Conservation (phyloP, 2,113 vertebrate species). For the Syngnathus scovelli region DNA sequence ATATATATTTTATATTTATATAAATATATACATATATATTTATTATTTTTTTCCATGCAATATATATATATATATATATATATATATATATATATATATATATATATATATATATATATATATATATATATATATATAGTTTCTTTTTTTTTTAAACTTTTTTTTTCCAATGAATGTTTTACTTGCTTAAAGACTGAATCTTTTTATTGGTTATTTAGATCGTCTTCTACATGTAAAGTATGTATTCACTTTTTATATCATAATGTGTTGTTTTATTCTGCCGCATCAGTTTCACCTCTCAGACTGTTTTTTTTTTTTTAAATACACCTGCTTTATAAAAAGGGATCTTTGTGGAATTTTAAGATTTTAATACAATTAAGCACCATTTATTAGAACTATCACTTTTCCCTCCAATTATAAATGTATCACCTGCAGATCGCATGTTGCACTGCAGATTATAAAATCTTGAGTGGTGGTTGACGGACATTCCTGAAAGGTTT, state of each 20-base stretch:
- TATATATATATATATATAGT: too few species aligned
- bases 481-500: background rate
- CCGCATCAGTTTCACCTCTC: slow-evolving; percentile 42
- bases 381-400: background rate
- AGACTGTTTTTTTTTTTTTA: slow-evolving; percentile 40
- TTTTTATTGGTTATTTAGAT: slow-evolving; percentile 60
- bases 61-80: too few species aligned
- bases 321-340: slow-evolving; percentile 48
- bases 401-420: too few species aligned
- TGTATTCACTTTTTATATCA: slow-evolving; percentile 70
- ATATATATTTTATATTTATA: too few species aligned
- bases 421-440: background rate
- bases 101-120: too few species aligned
- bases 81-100: too few species aligned
- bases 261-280: slow-evolving; percentile 53
- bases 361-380: background rate
- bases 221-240: slow-evolving; percentile 75
- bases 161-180: slow-evolving; percentile 39
- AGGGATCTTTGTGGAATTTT: slow-evolving; percentile 1
- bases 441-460: too few species aligned
- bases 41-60: too few species aligned
- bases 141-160: background rate
- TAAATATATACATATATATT: too few species aligned
- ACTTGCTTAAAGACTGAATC: slow-evolving; percentile 53
- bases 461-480: background rate